Base-by-base conservation (phyloP, 2,888 invertebrate genomes). In the Drosophila mulleri region DNA sequence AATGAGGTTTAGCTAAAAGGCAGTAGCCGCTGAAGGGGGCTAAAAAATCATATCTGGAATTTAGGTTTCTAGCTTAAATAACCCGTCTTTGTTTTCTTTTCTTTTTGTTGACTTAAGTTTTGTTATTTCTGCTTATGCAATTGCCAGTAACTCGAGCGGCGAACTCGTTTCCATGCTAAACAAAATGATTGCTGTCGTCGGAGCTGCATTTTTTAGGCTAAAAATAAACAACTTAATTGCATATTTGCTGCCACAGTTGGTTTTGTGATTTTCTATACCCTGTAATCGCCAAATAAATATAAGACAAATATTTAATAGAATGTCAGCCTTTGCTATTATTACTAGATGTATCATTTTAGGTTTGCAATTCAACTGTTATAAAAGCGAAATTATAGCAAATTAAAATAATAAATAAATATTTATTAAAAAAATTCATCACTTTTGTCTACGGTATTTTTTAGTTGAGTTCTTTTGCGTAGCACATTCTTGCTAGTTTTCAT, bases 151-250 rank as follows among this genome's bases (percentile, higher is more conserved):
- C 65, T 65, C 47, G 42, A 58, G 50, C 41, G 42, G 62, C 42
- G 65, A 82, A 80, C 82, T 60, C 42, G 77, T 70, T 79, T 67
- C 57, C 67, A 81, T 74, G 78, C 65, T 70, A 60, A 71, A 71
- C 67, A 67, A 69, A 81, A 73, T 71, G 65, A 63, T 75, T 69
- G 60, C 54, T 53, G 45, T 48, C 73, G 72, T 64, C 50, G 62
- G 44, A 50, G 63, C 64, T 75, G 64, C 75, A 66, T 70, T 67
- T 70, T 69, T 67, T 69, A 47, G 32, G 62, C 73, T 75, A 78
- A 84, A 80, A 82, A 82, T 84, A 84, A 85, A 72, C 73, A 87
- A 75, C 73, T 75, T 78, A 84, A 78, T 82, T 80, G 80, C 71
- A 75, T 63, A 68, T 63, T 78, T 73, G 50, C 62, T 57, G 67